A percentile compares a stretch with the other conserved stretches of the same genome.
These are phyloP conservation scores for Drosophila athabasca DNA, from an alignment of 1,140 invertebrate genomes.

Conservation along the genomic window DNA sequence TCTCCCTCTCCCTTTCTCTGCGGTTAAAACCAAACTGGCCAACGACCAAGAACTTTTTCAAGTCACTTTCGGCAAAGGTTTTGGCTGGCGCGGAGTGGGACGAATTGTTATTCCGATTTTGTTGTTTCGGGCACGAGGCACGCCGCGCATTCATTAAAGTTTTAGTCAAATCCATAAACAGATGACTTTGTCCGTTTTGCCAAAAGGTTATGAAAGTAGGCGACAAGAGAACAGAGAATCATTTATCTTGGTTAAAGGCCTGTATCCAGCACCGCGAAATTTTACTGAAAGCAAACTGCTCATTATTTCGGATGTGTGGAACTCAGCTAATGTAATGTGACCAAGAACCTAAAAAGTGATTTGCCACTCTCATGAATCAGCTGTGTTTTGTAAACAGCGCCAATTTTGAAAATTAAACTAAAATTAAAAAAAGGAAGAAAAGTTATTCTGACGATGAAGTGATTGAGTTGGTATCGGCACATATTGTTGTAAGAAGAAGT, in stretches of 20 bases:
- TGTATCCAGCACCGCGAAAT: too few species aligned
- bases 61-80: background rate
- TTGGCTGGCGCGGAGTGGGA: background rate
- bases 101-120: constrained; percentile 15
- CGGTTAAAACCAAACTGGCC: constrained; percentile 24
- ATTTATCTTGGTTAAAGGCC: constrained; percentile 18
- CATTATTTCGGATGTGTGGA: too few species aligned
- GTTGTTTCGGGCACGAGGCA: background rate
- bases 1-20: constrained; percentile 5
- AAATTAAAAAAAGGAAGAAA: too few species aligned
- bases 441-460: too few species aligned
- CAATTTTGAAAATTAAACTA: too few species aligned
- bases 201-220: constrained; percentile 12
- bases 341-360: too few species aligned
- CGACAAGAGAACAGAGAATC: constrained; percentile 4
- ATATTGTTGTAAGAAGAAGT: too few species aligned
- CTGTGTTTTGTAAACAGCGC: too few species aligned
- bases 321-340: too few species aligned
- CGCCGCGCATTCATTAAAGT: constrained; percentile 36
- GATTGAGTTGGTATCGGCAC: too few species aligned
- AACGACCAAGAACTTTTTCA: constrained; percentile 16
- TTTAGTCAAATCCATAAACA: constrained; percentile 45
- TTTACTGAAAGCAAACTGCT: too few species aligned
- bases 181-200: constrained; percentile 10
- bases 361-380: too few species aligned